Conservation (phyloP, 2,888 invertebrate genomes). For the Sepiola atlantica region DNA sequence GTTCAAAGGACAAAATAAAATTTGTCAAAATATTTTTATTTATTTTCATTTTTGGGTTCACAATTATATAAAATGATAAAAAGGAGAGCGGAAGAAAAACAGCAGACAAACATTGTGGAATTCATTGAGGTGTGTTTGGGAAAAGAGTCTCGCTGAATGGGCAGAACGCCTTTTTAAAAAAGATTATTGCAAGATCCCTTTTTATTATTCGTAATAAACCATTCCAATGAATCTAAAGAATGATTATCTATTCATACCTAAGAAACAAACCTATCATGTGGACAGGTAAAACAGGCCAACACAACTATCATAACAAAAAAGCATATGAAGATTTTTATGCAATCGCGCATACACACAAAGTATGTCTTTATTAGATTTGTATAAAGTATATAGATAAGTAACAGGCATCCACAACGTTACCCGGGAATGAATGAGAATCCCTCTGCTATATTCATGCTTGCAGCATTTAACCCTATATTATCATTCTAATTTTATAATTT, state of each 20-base stretch:
- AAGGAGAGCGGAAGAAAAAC: neutral
- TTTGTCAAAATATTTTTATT: neutral
- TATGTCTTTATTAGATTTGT: neutral
- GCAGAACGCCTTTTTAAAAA: neutral
- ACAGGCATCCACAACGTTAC: too few relatives aligned
- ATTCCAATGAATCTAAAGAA: neutral
- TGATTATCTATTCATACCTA: neutral
- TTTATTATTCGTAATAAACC: constrained; percentile 3
- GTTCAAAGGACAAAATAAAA: neutral
- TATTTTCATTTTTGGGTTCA: too few relatives aligned
- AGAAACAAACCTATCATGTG: neutral
- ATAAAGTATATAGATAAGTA: neutral
- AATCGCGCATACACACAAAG: neutral
- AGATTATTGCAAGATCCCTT: neutral
- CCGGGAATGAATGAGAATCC: too few relatives aligned
- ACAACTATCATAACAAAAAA: neutral
- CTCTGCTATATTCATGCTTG: too few relatives aligned
- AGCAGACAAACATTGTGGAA: neutral
- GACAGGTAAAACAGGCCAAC: neutral
- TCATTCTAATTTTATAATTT: too few relatives aligned
- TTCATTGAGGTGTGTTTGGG: neutral
- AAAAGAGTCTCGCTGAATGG: neutral
- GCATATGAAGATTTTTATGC: neutral
- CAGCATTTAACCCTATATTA: too few relatives aligned
- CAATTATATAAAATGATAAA: neutral